These are phyloP conservation scores for Oncorhynchus gorbuscha DNA, from an alignment of 2,113 vertebrate species.

Conservation along the genomic window DNA sequence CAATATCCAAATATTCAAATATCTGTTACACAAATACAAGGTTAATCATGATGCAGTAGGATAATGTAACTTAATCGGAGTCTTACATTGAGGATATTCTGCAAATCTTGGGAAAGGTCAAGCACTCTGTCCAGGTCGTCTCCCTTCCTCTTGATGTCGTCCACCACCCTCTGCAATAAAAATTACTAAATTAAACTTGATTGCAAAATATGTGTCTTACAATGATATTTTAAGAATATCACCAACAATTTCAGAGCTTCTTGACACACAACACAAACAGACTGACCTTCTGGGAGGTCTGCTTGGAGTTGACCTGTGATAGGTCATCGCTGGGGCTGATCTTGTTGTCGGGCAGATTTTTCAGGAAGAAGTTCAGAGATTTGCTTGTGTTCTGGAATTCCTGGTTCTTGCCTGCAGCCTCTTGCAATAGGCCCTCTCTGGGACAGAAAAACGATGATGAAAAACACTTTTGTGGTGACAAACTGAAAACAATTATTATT, in stretches of 20 bases:
- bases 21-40: neutral
- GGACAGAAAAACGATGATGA: slow-evolving; percentile 7
- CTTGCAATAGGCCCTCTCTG: slow-evolving; percentile 86
- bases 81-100: slow-evolving; percentile 81
- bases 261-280: neutral
- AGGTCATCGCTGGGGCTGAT: slow-evolving; percentile 75
- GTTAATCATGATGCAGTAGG: neutral
- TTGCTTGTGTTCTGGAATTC: slow-evolving; percentile 83
- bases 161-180: slow-evolving; percentile 78
- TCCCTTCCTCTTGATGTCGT: slow-evolving; percentile 84
- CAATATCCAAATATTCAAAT: neutral
- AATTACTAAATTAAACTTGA: neutral
- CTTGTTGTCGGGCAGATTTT: slow-evolving; percentile 79
- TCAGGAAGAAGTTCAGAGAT: slow-evolving; percentile 85
- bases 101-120: slow-evolving; percentile 81
- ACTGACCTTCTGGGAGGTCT: slow-evolving; percentile 85
- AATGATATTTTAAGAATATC: too few species aligned
- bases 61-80: neutral
- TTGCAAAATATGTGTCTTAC: neutral
- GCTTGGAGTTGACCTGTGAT: slow-evolving; percentile 81
- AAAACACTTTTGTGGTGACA: neutral
- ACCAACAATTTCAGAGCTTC: too few species aligned
- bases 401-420: slow-evolving; percentile 77
- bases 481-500: too few species aligned
- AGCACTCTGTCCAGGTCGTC: slow-evolving; percentile 73